Base-by-base conservation (phyloP, 2,113 vertebrate species). In the Mesembrinibis cayennensis region DNA sequence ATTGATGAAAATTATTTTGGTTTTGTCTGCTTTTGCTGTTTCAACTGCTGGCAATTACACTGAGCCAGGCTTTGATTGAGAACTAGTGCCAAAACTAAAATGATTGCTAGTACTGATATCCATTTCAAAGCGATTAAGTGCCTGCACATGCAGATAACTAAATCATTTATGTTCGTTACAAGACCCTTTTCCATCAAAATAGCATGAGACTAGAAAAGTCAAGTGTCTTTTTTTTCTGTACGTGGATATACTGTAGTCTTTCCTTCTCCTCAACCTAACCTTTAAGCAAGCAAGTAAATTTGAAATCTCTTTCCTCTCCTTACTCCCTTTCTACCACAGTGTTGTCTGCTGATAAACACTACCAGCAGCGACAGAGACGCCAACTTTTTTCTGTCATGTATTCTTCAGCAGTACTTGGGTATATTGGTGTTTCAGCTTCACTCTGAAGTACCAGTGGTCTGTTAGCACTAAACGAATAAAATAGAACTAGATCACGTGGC, bases 61-160 rank as follows among this genome's bases (percentile, higher is more conserved):
- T 71, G 84, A 91, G 44, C 29, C 69, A 93, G 42, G 44, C 59
- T 90, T 81, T 89, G 86, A 90, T 1, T 81, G 23, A 83, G 71
- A 90, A 82, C 63, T n/a, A 70, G 30, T 82, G 89, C 92, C 94
- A 94, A 92, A 94, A 82, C 42, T 36, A 38, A 80, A 94, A 78
- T 11, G 42, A 93, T 12, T 52, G 59, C 50, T 73, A 55, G 45
- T 6, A 58, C 67, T 55, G 52, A 87, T 79, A 89, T 1, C 55
- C 17, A 56, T 82, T 93, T 84, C 30, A 22, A 95, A 96, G 47
- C 42, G 71, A 95, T 22, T 55, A 83, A 80, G 55, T 36, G 62
- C 88, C 74, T 94, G 55, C 47, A 92, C 72, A 89, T 6, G 61
- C 70, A 92, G 65, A 78, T 55, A 62, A 90, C 74, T 93, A 81